Evolutionary conservation across 2,113 vertebrate genomes (phyloP).

Genomic region (Chloropsis cyanopogon): DNA sequence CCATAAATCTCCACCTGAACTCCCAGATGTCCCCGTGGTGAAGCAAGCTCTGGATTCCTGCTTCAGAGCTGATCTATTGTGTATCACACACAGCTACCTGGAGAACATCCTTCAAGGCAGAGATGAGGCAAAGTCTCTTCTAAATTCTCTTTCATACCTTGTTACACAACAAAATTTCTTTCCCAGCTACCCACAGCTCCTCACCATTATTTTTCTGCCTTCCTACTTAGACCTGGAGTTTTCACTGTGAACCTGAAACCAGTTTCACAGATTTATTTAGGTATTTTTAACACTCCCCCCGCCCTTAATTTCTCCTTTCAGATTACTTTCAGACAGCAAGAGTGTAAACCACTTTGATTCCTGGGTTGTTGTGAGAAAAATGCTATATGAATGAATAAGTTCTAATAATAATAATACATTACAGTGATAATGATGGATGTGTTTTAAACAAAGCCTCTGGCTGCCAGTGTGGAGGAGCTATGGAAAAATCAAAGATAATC

Average conservation of each 20-base stretch:
- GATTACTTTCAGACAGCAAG: slow-evolving; percentile 43
- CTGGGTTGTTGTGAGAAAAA: slow-evolving; percentile 39
- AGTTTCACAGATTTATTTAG: not conserved
- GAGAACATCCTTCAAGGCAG: not conserved
- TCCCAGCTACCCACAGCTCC: not conserved
- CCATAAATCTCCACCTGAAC: not conserved
- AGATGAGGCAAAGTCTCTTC: not conserved
- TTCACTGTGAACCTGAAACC: not conserved
- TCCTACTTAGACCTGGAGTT: not conserved
- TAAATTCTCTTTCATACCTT: not conserved
- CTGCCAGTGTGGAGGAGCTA: slow-evolving; percentile 50
- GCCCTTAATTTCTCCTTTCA: not conserved
- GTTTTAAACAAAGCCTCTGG: slow-evolving; percentile 67
- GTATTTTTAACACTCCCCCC: not conserved
- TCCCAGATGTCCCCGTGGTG: not conserved
- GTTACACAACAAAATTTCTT: not conserved
- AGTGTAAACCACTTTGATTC: slow-evolving; percentile 39
- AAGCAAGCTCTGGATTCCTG: not conserved
- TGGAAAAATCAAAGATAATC: slow-evolving; percentile 65
- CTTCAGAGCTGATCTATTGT: not conserved
- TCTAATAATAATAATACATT: slow-evolving; percentile 59
- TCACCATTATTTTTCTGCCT: not conserved
- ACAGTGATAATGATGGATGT: slow-evolving; percentile 63
- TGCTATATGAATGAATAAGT: slow-evolving; percentile 58
- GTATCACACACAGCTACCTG: not conserved